Percentiles rank a stretch among this genome's conserved stretches.
Evolutionary conservation across 2,888 invertebrate genomes (phyloP).

Genomic region (Tetrapedia diversipes): DNA sequence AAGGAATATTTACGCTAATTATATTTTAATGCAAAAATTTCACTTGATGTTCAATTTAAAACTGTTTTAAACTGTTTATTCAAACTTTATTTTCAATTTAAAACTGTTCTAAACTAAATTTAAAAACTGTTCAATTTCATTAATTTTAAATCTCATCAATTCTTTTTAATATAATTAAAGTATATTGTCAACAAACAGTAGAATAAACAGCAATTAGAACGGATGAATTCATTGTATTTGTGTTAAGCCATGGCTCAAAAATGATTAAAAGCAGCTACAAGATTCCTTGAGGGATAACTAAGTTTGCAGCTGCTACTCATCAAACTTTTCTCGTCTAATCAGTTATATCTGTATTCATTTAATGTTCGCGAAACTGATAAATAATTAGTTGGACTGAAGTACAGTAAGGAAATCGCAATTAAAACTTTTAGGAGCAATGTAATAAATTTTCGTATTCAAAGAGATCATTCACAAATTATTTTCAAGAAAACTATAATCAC

Average conservation of each 20-base stretch:
- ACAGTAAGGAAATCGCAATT: neutral
- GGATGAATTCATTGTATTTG: conserved; percentile 44
- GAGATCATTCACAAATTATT: neutral
- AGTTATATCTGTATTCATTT: conserved; percentile 12
- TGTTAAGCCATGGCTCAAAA: conserved; percentile 43
- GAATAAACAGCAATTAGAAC: conserved; percentile 43
- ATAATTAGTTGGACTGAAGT: conserved; percentile 1
- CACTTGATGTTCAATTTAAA: no score
- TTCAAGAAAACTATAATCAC: neutral
- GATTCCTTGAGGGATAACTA: neutral
- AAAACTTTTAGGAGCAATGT: conserved; percentile 9
- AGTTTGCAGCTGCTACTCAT: neutral
- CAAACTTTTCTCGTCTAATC: conserved; percentile 4
- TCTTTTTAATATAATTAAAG: conserved; percentile 10
- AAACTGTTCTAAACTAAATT: no score
- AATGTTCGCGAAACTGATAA: neutral
- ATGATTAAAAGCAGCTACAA: conserved; percentile 39
- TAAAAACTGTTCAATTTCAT: no score
- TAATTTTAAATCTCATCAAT: no score
- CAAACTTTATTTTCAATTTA: no score
- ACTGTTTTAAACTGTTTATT: no score
- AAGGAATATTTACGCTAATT: no score
- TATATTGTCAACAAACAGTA: conserved; percentile 10
- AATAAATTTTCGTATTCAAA: no score
- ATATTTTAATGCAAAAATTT: no score